Percentiles rank a stretch among this genome's conserved stretches.
These are phyloP conservation scores for Apis cerana DNA, from an alignment of 1,140 invertebrate species.

Conservation along the genomic window DNA sequence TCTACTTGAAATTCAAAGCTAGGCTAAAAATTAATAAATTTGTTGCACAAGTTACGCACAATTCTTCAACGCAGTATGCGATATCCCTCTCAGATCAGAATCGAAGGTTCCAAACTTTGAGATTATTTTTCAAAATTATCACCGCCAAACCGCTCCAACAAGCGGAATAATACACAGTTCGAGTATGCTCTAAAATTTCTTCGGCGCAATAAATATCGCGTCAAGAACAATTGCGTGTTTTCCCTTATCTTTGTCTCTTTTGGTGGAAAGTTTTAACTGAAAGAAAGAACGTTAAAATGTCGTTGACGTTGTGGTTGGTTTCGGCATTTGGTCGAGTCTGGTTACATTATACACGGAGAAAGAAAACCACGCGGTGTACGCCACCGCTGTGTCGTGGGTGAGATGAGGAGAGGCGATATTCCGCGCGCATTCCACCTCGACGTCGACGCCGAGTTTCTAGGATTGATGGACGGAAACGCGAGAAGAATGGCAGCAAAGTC, in stretches of 20 bases:
- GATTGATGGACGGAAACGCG: conserved; percentile 60
- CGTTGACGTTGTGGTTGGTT: not conserved
- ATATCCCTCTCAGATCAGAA: too few relatives aligned
- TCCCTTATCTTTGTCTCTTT: conserved; percentile 35
- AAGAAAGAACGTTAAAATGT: not conserved
- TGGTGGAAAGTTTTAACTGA: conserved; percentile 48
- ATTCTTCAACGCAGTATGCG: too few relatives aligned
- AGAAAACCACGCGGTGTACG: conserved; percentile 22
- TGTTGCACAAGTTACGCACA: too few relatives aligned
- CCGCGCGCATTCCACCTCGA: conserved; percentile 37
- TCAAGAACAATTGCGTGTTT: conserved; percentile 36
- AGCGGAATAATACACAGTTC: not conserved
- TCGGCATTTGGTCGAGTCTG: not conserved
- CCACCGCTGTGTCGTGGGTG: conserved; percentile 12
- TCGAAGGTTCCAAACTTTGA: too few relatives aligned
- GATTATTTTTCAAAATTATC: too few relatives aligned
- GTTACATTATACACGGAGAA: conserved; percentile 25
- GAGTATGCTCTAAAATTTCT: conserved; percentile 5
- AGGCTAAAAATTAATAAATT: too few relatives aligned
- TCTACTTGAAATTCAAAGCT: too few relatives aligned
- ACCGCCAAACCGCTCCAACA: too few relatives aligned
- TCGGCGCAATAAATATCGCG: conserved; percentile 35
- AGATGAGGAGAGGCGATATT: conserved; percentile 45
- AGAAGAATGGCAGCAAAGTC: conserved; percentile 55
- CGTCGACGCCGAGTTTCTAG: conserved; percentile 38